These are phyloP conservation scores for Lasioglossum calceatum DNA, from an alignment of 2,888 invertebrate genomes.

Conservation along the genomic window DNA sequence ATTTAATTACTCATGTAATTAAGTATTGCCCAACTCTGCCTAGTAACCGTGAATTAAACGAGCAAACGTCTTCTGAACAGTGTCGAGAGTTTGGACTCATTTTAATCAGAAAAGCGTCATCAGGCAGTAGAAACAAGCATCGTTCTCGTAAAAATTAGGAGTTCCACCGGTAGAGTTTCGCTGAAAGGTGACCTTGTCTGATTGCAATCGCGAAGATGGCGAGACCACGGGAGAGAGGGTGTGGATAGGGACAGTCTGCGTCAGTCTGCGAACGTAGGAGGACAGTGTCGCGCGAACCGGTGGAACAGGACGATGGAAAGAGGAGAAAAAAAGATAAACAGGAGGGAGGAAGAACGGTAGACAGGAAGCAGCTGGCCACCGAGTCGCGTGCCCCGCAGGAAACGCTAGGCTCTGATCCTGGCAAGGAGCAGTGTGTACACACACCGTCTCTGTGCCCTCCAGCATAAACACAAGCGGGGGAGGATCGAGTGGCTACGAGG, in stretches of 20 bases:
- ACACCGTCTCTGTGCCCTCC: slow-evolving; percentile 41
- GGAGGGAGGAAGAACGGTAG: slow-evolving; percentile 68
- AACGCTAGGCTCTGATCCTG: slow-evolving; percentile 51
- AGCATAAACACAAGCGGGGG: slow-evolving; percentile 38
- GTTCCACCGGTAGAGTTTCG: no score
- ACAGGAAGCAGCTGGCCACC: slow-evolving; percentile 82
- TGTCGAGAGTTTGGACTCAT: no score
- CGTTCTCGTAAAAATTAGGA: no score
- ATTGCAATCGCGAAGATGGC: no score
- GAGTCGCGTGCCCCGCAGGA: slow-evolving; percentile 78
- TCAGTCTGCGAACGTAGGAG: background rate
- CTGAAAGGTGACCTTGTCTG: no score
- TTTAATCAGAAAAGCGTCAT: no score
- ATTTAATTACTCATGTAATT: no score
- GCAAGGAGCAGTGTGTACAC: slow-evolving; percentile 28
- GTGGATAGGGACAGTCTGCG: background rate
- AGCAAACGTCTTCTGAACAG: no score
- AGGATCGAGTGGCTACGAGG: slow-evolving; percentile 58
- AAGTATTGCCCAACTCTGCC: no score
- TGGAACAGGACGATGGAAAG: slow-evolving; percentile 67
- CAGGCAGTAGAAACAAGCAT: no score
- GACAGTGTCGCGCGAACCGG: slow-evolving; percentile 4
- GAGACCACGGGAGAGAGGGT: background rate
- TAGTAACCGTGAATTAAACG: no score
- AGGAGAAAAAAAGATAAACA: slow-evolving; percentile 24